Evolutionary conservation across 2,113 vertebrate species (phyloP).

Genomic region (Hydrolagus affinis): DNA sequence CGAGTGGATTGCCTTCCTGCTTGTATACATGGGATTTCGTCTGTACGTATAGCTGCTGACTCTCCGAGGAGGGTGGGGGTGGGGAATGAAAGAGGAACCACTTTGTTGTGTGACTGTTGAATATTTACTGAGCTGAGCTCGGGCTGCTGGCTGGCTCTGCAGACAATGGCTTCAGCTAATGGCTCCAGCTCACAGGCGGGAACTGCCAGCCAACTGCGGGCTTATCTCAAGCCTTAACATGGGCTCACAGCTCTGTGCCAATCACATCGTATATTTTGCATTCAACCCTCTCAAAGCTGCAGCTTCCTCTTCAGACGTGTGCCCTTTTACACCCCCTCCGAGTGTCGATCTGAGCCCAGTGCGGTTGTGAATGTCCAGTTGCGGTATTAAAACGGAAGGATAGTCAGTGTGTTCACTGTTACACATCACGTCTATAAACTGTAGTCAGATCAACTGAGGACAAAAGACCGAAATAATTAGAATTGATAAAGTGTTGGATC

Average conservation of each 20-base stretch:
- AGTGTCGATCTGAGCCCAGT: neutral
- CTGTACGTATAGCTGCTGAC: neutral
- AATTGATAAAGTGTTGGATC: neutral
- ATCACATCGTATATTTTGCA: neutral
- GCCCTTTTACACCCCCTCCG: neutral
- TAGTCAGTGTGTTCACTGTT: neutral
- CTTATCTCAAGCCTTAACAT: neutral
- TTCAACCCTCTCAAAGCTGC: neutral
- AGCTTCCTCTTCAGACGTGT: neutral
- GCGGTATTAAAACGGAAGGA: constrained; percentile 9
- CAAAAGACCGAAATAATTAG: neutral
- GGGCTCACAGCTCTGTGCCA: neutral
- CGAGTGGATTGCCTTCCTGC: neutral
- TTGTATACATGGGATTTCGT: neutral
- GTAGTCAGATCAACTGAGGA: too few species aligned
- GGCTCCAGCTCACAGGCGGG: constrained; percentile 16
- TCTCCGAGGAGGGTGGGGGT: neutral
- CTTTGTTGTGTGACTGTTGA: constrained; percentile 22
- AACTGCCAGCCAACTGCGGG: too few species aligned
- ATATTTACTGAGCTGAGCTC: constrained; percentile 26
- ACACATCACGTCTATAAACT: neutral
- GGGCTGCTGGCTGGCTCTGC: too few species aligned
- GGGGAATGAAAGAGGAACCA: neutral
- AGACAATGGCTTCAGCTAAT: constrained; percentile 30
- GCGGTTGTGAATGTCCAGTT: neutral